A percentile compares a stretch with the other conserved stretches of the same genome.
Conservation (phyloP, 2,113 vertebrate species). For the Pseudorectes ferrugineus region DNA sequence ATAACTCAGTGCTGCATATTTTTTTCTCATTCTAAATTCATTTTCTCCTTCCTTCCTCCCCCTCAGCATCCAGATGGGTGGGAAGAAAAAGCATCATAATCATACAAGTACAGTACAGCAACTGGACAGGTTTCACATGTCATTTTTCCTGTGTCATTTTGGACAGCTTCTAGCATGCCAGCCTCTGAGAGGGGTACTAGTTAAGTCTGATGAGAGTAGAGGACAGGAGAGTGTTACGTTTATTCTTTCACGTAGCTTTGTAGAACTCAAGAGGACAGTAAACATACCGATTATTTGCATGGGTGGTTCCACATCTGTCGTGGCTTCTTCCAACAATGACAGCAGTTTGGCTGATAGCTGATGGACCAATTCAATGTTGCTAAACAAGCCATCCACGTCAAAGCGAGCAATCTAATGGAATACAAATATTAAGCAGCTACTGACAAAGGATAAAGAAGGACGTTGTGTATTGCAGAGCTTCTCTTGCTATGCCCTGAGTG, state of each 20-base stretch:
- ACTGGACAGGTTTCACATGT: not conserved
- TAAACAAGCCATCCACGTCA: slow-evolving; percentile 90
- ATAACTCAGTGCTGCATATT: not conserved
- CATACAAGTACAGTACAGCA: not conserved
- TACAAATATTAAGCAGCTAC: slow-evolving; percentile 43
- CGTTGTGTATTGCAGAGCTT: not conserved
- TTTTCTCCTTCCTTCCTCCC: not conserved
- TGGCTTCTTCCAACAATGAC: slow-evolving; percentile 83
- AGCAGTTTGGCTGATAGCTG: slow-evolving; percentile 88
- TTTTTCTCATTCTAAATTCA: not conserved
- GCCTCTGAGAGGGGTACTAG: not conserved
- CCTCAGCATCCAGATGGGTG: not conserved
- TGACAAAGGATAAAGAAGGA: not conserved
- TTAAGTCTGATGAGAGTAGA: not conserved
- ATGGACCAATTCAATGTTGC: slow-evolving; percentile 91
- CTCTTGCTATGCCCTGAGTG: not conserved
- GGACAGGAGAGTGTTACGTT: slow-evolving; percentile 19
- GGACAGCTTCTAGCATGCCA: not conserved
- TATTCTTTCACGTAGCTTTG: slow-evolving; percentile 22
- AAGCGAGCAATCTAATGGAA: slow-evolving; percentile 77
- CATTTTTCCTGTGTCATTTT: not conserved
- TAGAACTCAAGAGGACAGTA: slow-evolving; percentile 51
- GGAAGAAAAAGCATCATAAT: not conserved
- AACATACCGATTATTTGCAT: slow-evolving; percentile 88
- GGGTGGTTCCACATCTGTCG: slow-evolving; percentile 82